Conservation (phyloP, 2,797 vertebrate genomes). For the Eleutherodactylus coqui region DNA sequence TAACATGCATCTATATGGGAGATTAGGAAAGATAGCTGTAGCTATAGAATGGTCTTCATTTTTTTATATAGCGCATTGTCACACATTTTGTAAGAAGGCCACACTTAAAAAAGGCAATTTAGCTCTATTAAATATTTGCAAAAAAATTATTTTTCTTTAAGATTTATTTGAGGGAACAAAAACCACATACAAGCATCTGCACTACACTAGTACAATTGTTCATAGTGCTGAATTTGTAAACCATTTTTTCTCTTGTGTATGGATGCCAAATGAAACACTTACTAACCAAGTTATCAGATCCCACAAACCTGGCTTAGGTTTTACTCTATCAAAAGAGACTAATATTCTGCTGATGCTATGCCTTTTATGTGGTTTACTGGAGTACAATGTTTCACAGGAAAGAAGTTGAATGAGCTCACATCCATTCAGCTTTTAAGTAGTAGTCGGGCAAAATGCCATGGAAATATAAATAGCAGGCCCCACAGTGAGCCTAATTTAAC, state of each 20-base stretch:
- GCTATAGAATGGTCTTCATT: too few relatives aligned
- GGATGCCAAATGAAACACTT: conserved; percentile 69
- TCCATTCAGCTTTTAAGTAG: conserved; percentile 75
- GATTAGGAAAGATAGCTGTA: too few relatives aligned
- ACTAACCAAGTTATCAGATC: conserved; percentile 65
- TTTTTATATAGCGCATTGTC: too few relatives aligned
- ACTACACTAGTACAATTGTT: not conserved
- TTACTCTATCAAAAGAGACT: conserved; percentile 63
- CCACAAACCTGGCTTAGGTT: conserved; percentile 62
- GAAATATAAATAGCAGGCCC: conserved; percentile 76
- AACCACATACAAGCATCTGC: not conserved
- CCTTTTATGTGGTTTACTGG: conserved; percentile 69
- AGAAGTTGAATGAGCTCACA: conserved; percentile 73
- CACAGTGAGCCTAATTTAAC: conserved; percentile 25
- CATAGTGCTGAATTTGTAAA: conserved; percentile 12
- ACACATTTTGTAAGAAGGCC: not conserved
- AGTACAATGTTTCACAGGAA: conserved; percentile 70
- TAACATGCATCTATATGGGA: too few relatives aligned
- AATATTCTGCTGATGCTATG: conserved; percentile 74
- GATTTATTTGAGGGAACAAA: not conserved
- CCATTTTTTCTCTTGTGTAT: not conserved
- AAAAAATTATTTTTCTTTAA: not conserved
- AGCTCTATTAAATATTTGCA: not conserved
- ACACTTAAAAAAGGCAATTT: not conserved
- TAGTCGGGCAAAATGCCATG: conserved; percentile 73